Evolutionary conservation across 2,113 vertebrate genomes (phyloP).

Genomic region (Catharus minimus): DNA sequence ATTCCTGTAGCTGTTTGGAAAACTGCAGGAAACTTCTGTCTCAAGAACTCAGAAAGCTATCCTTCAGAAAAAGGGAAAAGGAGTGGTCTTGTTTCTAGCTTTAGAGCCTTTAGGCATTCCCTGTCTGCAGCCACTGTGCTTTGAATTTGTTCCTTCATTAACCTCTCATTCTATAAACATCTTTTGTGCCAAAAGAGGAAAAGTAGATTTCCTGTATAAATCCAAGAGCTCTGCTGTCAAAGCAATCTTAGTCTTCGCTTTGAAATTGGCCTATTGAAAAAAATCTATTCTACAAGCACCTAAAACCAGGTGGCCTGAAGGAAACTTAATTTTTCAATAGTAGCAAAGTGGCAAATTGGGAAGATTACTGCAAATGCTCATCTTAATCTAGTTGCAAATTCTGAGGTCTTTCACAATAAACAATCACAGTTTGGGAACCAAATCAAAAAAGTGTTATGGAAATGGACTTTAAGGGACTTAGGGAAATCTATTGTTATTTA

Average conservation of each 20-base stretch:
- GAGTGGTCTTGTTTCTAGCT: not conserved
- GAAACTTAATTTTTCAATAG: not conserved
- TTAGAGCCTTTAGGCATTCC: not conserved
- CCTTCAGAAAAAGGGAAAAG: not conserved
- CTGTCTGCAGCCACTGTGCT: not conserved
- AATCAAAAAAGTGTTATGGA: not conserved
- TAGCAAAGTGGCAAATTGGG: not conserved
- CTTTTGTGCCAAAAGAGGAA: not conserved
- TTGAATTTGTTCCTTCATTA: conserved; percentile 33
- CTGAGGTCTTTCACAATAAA: not conserved
- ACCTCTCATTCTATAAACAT: not conserved
- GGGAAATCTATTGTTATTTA: not conserved
- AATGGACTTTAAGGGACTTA: not conserved
- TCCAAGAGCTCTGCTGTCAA: not conserved
- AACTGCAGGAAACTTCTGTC: not conserved
- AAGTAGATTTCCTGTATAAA: not conserved
- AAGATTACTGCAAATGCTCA: not conserved
- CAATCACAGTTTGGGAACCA: not conserved
- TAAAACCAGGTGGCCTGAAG: not conserved
- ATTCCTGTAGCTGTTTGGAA: not conserved
- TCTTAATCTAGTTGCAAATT: not conserved
- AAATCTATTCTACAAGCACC: not conserved
- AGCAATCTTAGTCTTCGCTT: not conserved
- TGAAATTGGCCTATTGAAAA: not conserved
- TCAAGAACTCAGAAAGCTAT: not conserved